Evolutionary conservation across 37 sponge, comb jelly and placozoan genomes (phyloP).

Genomic region (Lycopodina hypogea): DNA sequence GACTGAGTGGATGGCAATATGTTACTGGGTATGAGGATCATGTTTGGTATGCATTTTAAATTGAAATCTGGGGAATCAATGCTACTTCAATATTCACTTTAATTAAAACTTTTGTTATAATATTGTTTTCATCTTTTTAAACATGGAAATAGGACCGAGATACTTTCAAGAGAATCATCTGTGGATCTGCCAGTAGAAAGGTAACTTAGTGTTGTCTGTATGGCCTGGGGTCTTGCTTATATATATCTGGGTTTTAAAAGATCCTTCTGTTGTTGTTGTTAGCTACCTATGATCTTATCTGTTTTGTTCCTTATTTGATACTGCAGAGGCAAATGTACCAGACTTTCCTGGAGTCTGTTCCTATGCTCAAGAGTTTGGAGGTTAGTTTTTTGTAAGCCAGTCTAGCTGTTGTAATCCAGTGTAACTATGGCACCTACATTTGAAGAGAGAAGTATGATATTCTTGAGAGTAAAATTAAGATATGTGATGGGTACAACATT

Average conservation of each 20-base stretch:
- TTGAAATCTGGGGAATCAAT: too few species aligned
- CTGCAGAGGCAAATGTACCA: slow-evolving; percentile 79
- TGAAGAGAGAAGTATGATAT: too few species aligned
- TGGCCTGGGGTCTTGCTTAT: not conserved
- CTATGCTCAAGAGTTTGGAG: slow-evolving; percentile 82
- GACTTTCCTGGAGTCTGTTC: slow-evolving; percentile 78
- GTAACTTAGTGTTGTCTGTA: slow-evolving; percentile 40
- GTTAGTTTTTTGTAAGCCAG: slow-evolving; percentile 33
- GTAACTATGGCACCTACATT: too few species aligned
- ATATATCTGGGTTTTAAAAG: not conserved
- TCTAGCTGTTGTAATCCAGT: not conserved
- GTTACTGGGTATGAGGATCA: too few species aligned
- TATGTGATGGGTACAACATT: too few species aligned
- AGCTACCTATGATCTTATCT: too few species aligned
- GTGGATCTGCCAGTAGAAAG: slow-evolving; percentile 80
- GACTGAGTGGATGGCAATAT: too few species aligned
- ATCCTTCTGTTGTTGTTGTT: not conserved
- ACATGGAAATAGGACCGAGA: slow-evolving; percentile 83
- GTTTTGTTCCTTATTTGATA: not conserved
- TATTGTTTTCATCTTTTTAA: too few species aligned
- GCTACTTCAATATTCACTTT: too few species aligned
- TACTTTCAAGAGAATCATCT: slow-evolving; percentile 84
- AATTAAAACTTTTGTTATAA: too few species aligned
- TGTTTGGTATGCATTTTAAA: too few species aligned
- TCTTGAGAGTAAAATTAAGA: too few species aligned